Conservation (phyloP, 2,113 vertebrate genomes). For the Nannospalax galili region DNA sequence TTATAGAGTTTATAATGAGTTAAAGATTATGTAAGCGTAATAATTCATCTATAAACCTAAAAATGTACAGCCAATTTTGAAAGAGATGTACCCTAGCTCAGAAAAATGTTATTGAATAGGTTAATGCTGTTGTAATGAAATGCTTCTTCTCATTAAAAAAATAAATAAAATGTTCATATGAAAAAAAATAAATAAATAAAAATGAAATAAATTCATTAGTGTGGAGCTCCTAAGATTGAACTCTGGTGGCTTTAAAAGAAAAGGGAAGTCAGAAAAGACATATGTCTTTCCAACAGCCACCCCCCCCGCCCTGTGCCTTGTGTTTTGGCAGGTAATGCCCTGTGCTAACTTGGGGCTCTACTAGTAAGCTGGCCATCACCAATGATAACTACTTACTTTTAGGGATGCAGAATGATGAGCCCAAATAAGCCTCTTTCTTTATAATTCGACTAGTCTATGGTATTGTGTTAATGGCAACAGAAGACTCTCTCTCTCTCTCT, state of each 20-base stretch:
- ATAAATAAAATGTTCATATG: no score
- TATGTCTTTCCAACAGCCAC: no score
- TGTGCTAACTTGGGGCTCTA: not conserved
- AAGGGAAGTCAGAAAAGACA: not conserved
- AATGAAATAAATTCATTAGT: not conserved
- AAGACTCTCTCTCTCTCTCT: not conserved
- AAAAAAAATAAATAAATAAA: no score
- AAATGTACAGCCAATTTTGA: no score
- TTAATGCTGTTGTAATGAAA: no score
- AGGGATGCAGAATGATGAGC: not conserved
- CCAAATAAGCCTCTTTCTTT: not conserved
- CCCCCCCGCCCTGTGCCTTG: no score
- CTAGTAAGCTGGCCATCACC: not conserved
- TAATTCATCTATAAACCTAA: no score
- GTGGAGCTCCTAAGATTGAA: not conserved
- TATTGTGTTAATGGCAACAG: not conserved
- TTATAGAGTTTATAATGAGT: no score
- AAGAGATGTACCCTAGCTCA: no score
- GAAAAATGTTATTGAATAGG: no score
- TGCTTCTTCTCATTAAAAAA: no score
- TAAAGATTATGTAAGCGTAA: no score
- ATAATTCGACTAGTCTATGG: not conserved
- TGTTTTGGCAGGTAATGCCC: not conserved
- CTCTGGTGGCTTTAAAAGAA: not conserved
- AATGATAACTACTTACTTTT: not conserved